These are phyloP conservation scores for Drosophila longiperda DNA, from an alignment of 2,888 invertebrate species.

Conservation along the genomic window DNA sequence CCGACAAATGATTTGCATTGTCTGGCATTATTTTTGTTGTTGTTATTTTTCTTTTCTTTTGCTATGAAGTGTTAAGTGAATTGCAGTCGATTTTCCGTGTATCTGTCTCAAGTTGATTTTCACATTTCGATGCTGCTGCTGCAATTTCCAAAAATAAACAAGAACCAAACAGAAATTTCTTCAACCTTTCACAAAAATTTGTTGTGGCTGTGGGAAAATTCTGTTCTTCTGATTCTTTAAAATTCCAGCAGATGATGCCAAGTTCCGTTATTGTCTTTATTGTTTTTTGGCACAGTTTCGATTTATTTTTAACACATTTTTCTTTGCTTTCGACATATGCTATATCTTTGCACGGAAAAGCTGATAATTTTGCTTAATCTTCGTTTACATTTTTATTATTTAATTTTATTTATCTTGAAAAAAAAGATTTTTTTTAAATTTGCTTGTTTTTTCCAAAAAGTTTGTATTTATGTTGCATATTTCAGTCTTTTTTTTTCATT, in stretches of 20 bases:
- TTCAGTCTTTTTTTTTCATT: neutral
- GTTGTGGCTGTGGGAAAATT: neutral
- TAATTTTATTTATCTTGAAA: constrained; percentile 1
- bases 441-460: neutral
- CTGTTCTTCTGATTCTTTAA: constrained; percentile 20
- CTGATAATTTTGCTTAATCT: constrained; percentile 40
- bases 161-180: constrained; percentile 3
- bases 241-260: constrained; percentile 46
- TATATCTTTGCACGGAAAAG: constrained; percentile 19
- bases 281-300: constrained; percentile 63
- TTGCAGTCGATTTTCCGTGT: constrained; percentile 27
- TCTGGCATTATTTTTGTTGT: constrained; percentile 7
- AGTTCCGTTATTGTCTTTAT: constrained; percentile 2
- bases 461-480: too few species aligned
- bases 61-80: constrained; percentile 42
- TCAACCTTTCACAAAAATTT: constrained; percentile 11
- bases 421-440: neutral
- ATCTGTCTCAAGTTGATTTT: constrained; percentile 10
- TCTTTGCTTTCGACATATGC: neutral
- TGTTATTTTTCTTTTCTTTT: neutral
- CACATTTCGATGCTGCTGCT: constrained; percentile 1
- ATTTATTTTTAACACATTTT: constrained; percentile 63
- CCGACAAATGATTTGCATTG: constrained; percentile 70
- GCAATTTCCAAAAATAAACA: constrained; percentile 48
- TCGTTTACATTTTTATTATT: neutral